Conservation (phyloP, 2,797 vertebrate species). For the Sebastes kiyomatsui region DNA sequence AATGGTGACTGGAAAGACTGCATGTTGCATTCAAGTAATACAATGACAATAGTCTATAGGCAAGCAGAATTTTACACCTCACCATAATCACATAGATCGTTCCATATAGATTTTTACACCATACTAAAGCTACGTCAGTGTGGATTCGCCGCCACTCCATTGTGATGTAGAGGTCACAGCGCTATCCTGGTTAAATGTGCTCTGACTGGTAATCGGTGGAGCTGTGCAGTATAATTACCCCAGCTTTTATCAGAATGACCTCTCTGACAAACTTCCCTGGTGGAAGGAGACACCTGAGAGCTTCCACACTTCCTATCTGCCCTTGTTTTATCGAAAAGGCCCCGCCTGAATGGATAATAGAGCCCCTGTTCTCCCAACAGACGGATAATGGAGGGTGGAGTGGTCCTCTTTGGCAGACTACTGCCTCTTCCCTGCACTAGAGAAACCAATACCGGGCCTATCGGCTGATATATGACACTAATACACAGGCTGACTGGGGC, state of each 20-base stretch:
- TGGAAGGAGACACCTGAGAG: slow-evolving; percentile 80
- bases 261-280: slow-evolving; percentile 73
- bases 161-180: slow-evolving; percentile 60
- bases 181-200: slow-evolving; percentile 66
- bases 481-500: slow-evolving; percentile 90
- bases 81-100: neutral
- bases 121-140: neutral
- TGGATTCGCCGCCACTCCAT: slow-evolving; percentile 20
- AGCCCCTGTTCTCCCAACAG: slow-evolving; percentile 81
- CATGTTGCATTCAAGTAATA: neutral
- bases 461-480: slow-evolving; percentile 92
- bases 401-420: slow-evolving; percentile 80
- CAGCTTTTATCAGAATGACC: slow-evolving; percentile 74
- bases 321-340: slow-evolving; percentile 76
- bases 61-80: neutral
- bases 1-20: neutral
- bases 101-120: slow-evolving; percentile 1
- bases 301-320: slow-evolving; percentile 77
- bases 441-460: slow-evolving; percentile 86
- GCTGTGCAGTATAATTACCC: slow-evolving; percentile 74
- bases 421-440: slow-evolving; percentile 81
- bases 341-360: slow-evolving; percentile 79
- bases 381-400: slow-evolving; percentile 81
- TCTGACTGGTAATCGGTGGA: slow-evolving; percentile 70
- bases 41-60: neutral